Conservation (phyloP, 2,113 vertebrate genomes). For the Corythornis vintsioides region DNA sequence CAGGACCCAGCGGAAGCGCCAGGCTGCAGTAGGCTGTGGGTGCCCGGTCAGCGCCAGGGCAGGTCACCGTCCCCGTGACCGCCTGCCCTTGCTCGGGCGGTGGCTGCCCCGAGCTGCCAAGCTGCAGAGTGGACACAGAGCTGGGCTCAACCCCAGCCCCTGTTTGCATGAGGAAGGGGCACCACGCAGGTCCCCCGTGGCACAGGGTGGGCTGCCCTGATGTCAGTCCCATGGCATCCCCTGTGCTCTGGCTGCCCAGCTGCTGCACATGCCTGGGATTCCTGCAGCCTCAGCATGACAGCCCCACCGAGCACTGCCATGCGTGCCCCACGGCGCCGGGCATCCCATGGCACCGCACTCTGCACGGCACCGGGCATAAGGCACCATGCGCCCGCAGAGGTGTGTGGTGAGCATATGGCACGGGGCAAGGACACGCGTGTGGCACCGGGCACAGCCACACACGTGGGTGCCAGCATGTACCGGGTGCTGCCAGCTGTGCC, state of each 20-base stretch:
- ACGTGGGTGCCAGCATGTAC: not conserved
- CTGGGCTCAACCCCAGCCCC: accelerated
- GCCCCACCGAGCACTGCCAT: not conserved
- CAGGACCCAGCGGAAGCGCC: accelerated
- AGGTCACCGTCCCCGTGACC: not conserved
- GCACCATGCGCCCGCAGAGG: not conserved
- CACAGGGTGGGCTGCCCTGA: conserved; percentile 41
- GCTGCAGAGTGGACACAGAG: accelerated
- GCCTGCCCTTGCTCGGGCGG: accelerated
- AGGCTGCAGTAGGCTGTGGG: accelerated
- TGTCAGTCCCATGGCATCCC: conserved; percentile 66
- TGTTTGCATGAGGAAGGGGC: accelerated
- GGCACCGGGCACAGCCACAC: not conserved
- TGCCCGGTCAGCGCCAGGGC: not conserved
- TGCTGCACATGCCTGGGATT: conserved; percentile 65
- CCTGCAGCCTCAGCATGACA: not conserved
- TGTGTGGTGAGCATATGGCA: not conserved
- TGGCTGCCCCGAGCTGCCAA: not conserved
- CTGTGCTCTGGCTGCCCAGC: conserved; percentile 35
- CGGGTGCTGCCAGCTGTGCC: not conserved
- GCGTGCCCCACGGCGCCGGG: not conserved
- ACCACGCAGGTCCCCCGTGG: not conserved
- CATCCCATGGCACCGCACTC: not conserved
- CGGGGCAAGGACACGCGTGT: not conserved
- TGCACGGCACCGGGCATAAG: not conserved